Evolutionary conservation across 2,113 vertebrate species (phyloP).

Genomic region (Gobiocypris rarus): DNA sequence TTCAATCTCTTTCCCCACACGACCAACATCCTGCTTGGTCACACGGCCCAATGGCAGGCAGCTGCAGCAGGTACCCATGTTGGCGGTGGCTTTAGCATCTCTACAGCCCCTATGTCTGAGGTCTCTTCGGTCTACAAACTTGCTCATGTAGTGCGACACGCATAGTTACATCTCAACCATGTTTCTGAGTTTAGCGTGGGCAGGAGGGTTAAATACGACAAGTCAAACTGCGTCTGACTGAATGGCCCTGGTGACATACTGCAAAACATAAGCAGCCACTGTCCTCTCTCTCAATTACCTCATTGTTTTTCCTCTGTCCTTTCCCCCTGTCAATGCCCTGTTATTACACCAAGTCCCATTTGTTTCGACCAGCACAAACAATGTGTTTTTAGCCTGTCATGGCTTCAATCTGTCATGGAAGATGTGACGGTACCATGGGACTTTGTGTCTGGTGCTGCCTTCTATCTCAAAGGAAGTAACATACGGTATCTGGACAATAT

Average conservation of each 20-base stretch:
- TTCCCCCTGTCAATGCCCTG: slow-evolving; percentile 64
- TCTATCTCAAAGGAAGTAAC: slow-evolving; percentile 14
- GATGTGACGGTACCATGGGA: slow-evolving; percentile 58
- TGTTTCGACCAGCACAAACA: slow-evolving; percentile 56
- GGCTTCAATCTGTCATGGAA: slow-evolving; percentile 57
- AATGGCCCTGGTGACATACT: slow-evolving; percentile 66
- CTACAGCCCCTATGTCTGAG: slow-evolving; percentile 47
- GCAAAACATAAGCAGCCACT: slow-evolving; percentile 72
- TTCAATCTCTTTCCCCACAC: slow-evolving; percentile 39
- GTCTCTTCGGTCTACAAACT: slow-evolving; percentile 51
- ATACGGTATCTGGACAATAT: slow-evolving; percentile 17
- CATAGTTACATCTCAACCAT: slow-evolving; percentile 57
- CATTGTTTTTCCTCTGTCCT: slow-evolving; percentile 79
- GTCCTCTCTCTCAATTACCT: slow-evolving; percentile 69
- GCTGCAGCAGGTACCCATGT: slow-evolving; percentile 74
- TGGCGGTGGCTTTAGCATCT: slow-evolving; percentile 51
- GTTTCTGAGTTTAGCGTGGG: slow-evolving; percentile 62
- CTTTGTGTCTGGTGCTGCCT: slow-evolving; percentile 29
- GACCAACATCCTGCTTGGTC: slow-evolving; percentile 46
- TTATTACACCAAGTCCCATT: slow-evolving; percentile 59
- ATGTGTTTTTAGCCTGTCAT: slow-evolving; percentile 62
- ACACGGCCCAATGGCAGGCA: slow-evolving; percentile 63
- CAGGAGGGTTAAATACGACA: slow-evolving; percentile 61
- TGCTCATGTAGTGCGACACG: slow-evolving; percentile 62
- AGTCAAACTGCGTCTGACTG: slow-evolving; percentile 63